Evolutionary conservation across 2,113 vertebrate genomes (phyloP).

Genomic region (Mustelus asterias): DNA sequence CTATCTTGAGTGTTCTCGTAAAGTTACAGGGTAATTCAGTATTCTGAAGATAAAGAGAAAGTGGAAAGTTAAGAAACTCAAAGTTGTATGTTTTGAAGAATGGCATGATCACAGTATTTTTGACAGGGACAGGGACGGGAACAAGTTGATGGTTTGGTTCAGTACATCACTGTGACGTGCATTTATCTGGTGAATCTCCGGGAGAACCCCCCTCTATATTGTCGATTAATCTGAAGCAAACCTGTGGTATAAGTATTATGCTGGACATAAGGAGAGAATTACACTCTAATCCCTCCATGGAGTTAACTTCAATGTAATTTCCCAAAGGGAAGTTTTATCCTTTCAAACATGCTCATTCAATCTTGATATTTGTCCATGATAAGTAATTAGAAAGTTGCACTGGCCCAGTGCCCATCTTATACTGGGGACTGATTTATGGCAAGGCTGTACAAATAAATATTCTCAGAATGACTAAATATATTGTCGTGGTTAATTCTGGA

Average conservation of each 20-base stretch:
- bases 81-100: background rate
- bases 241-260: background rate
- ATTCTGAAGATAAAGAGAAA: background rate
- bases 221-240: background rate
- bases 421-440: background rate
- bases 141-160: background rate
- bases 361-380: background rate
- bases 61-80: background rate
- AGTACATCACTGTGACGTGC: background rate
- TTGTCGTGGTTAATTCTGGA: background rate
- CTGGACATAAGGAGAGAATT: background rate
- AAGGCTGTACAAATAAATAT: background rate
- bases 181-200: background rate
- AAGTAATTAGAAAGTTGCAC: background rate
- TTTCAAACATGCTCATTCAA: background rate
- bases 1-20: background rate
- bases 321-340: background rate
- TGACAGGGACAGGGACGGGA: background rate
- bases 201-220: background rate
- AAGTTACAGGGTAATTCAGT: background rate
- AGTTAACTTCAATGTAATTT: background rate
- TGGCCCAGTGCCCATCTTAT: conserved; percentile 1
- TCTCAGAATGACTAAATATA: background rate
- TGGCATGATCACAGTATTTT: background rate
- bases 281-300: background rate